Evolutionary conservation across 2,113 vertebrate species (phyloP).

Genomic region (Calidris pygmaea): DNA sequence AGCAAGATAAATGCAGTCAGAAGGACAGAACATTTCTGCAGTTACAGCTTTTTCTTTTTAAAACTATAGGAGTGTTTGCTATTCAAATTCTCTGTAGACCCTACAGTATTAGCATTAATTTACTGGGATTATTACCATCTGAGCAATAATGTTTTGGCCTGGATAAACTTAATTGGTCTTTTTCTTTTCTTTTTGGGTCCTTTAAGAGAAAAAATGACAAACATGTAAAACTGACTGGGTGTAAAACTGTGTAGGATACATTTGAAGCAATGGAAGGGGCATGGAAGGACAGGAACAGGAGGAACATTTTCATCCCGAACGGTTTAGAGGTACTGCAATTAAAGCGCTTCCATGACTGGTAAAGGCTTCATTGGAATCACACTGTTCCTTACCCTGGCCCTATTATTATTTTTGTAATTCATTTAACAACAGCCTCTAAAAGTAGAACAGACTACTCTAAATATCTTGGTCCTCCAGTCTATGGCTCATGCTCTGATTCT

Average conservation of each 20-base stretch:
- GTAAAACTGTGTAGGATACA: background rate
- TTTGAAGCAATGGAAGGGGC: background rate
- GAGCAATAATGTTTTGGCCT: background rate
- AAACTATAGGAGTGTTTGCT: background rate
- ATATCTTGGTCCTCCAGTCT: background rate
- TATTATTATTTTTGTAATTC: background rate
- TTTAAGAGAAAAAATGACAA: background rate
- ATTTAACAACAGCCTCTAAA: background rate
- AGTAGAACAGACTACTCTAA: background rate
- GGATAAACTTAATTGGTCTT: background rate
- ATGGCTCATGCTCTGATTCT: background rate
- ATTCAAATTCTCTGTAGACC: background rate
- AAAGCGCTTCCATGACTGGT: background rate
- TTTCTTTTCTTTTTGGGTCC: background rate
- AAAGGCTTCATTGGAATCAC: background rate
- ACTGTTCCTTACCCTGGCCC: background rate
- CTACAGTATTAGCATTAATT: background rate
- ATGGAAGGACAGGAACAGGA: background rate
- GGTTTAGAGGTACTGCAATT: background rate
- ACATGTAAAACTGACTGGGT: background rate
- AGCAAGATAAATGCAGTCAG: conserved; percentile 28
- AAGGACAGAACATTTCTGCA: background rate
- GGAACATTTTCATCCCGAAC: background rate
- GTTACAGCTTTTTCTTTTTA: background rate
- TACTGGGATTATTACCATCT: background rate